A percentile compares a stretch with the other conserved stretches of the same genome.
These are phyloP conservation scores for Grus americana DNA, from an alignment of 2,113 vertebrate genomes.

Conservation along the genomic window DNA sequence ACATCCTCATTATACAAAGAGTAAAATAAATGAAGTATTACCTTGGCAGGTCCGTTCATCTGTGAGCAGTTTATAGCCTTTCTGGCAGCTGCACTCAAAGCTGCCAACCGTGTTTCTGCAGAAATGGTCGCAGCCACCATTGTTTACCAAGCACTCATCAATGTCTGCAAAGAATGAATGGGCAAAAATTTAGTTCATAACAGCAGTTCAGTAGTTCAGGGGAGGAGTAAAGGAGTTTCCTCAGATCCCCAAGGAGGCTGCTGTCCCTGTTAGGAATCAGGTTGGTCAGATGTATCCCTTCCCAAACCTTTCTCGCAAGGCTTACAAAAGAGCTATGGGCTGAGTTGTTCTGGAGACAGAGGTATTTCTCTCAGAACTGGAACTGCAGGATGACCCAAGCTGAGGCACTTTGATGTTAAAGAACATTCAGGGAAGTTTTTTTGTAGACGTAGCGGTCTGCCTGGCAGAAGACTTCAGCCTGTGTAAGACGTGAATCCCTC, in stretches of 20 bases:
- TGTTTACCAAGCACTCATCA: slow-evolving; percentile 92
- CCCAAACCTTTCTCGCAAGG: neutral
- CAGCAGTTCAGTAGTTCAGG: neutral
- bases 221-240: neutral
- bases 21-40: slow-evolving; percentile 60
- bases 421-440: neutral
- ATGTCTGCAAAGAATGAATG: slow-evolving; percentile 79
- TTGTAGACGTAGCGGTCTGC: neutral
- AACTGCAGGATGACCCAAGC: neutral
- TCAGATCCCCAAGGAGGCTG: neutral
- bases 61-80: slow-evolving; percentile 94
- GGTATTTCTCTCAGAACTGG: neutral
- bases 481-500: neutral
- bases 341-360: neutral
- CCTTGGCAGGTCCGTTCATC: slow-evolving; percentile 96
- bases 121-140: slow-evolving; percentile 93
- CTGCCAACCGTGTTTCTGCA: slow-evolving; percentile 96
- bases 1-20: neutral
- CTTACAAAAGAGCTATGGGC: neutral
- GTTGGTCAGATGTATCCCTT: neutral
- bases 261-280: neutral
- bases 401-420: neutral
- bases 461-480: neutral
- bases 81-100: slow-evolving; percentile 98
- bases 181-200: neutral